Evolutionary conservation across 2,113 vertebrate species (phyloP).

Genomic region (Hippocampus comes): DNA sequence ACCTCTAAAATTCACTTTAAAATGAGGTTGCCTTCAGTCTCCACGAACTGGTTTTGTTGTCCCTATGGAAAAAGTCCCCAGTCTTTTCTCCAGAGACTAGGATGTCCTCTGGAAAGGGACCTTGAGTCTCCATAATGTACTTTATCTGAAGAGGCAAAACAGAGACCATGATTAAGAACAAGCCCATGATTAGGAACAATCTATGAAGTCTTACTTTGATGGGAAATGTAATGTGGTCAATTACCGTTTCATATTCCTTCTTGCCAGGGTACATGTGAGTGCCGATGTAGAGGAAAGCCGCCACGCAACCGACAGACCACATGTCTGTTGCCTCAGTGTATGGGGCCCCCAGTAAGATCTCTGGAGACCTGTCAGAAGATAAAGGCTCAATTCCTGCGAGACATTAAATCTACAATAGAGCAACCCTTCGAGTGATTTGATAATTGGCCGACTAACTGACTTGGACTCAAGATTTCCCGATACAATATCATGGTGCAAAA

Average conservation of each 20-base stretch:
- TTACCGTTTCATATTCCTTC: constrained; percentile 6
- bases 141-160: not conserved
- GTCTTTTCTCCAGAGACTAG: not conserved
- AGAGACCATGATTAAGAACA: not conserved
- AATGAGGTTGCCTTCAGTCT: constrained; percentile 1
- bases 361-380: constrained; percentile 1
- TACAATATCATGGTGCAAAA: too few relatives aligned
- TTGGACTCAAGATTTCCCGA: too few relatives aligned
- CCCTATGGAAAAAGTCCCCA: not conserved
- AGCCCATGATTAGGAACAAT: too few relatives aligned
- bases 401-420: not conserved
- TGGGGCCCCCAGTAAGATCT: constrained; percentile 3
- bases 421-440: too few relatives aligned
- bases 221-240: not conserved
- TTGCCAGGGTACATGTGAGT: constrained; percentile 3
- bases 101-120: constrained; percentile 3
- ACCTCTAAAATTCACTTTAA: not conserved
- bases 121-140: constrained; percentile 3
- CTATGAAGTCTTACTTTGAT: not conserved
- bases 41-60: constrained; percentile 1
- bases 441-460: too few relatives aligned
- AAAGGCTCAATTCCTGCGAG: not conserved
- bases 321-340: not conserved
- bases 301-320: constrained; percentile 7
- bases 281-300: constrained; percentile 2